Evolutionary conservation across 1,140 invertebrate genomes (phyloP).

Genomic region (Temnothorax nylanderi): DNA sequence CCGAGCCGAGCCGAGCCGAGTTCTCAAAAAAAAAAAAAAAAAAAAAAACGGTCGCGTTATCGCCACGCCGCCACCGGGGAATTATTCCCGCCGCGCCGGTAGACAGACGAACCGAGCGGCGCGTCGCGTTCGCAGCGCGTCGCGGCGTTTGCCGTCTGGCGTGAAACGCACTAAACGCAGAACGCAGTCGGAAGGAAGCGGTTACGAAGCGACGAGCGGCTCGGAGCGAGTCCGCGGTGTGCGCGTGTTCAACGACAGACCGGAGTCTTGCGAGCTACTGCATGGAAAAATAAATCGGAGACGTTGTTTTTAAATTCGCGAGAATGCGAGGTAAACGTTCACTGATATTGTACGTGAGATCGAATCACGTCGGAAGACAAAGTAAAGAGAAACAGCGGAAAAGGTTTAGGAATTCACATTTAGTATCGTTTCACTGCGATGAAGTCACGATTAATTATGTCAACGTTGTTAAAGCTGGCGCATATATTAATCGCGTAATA

Average conservation of each 20-base stretch:
- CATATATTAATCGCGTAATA: neutral
- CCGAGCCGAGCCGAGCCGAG: conserved; percentile 7
- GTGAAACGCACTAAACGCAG: neutral
- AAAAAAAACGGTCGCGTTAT: conserved; percentile 23
- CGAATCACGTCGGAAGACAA: neutral
- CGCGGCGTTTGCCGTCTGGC: neutral
- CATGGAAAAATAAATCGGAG: neutral
- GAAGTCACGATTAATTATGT: neutral
- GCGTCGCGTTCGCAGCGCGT: neutral
- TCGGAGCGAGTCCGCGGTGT: neutral
- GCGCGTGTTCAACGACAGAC: neutral
- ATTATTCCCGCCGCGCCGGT: conserved; percentile 44
- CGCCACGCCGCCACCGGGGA: conserved; percentile 6
- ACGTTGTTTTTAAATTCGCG: neutral
- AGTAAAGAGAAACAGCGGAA: neutral
- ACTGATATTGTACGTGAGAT: neutral
- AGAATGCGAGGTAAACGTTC: neutral
- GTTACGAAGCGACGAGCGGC: neutral
- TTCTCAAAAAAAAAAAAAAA: conserved; percentile 18
- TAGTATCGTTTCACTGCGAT: neutral
- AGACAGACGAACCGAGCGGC: neutral
- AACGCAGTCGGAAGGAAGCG: conserved; percentile 29
- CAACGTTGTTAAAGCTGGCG: neutral
- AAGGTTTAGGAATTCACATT: neutral
- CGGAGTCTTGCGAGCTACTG: neutral